phyloP scores from a whole-genome alignment of 1,140 invertebrate species.

The Tetramorium parvispinum region DNA sequence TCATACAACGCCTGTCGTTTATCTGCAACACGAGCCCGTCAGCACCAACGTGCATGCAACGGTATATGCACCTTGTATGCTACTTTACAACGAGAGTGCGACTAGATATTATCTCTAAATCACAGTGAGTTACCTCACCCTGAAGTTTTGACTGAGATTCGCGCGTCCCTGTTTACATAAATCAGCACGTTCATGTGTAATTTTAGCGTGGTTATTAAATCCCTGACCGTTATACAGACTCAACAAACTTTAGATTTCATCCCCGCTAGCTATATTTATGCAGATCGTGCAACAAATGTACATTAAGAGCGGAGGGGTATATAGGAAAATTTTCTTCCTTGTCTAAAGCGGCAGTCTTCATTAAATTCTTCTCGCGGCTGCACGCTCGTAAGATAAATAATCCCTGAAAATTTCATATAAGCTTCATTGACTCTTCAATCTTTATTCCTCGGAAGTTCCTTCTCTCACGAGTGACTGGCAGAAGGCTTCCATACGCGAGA shows the following conservation, averaged over 20 bases:
- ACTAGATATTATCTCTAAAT: constrained; percentile 53
- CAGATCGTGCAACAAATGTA: constrained; percentile 2
- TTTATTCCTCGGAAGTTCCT: not conserved
- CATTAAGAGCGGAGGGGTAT: not conserved
- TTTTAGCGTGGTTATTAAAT: constrained; percentile 53
- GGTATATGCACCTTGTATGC: constrained; percentile 41
- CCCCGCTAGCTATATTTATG: constrained; percentile 8
- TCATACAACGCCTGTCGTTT: constrained; percentile 57
- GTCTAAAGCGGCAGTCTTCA: not conserved
- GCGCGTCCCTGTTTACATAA: constrained; percentile 34
- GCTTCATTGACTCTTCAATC: not conserved
- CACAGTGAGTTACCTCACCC: constrained; percentile 26
- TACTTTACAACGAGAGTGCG: constrained; percentile 35
- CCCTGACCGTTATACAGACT: constrained; percentile 3
- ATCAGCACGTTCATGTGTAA: constrained; percentile 39
- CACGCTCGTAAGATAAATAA: not conserved
- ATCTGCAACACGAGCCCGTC: constrained; percentile 71
- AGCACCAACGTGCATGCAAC: constrained; percentile 65
- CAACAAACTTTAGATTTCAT: constrained; percentile 33
- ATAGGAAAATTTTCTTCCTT: not conserved
- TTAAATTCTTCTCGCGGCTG: not conserved
- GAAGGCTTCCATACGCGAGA: not conserved
- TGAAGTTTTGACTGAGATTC: constrained; percentile 3
- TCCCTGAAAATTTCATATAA: not conserved
- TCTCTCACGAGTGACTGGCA: not conserved